phyloP scores from a whole-genome alignment of 2,797 vertebrate genomes.

The Ceryle rudis region DNA sequence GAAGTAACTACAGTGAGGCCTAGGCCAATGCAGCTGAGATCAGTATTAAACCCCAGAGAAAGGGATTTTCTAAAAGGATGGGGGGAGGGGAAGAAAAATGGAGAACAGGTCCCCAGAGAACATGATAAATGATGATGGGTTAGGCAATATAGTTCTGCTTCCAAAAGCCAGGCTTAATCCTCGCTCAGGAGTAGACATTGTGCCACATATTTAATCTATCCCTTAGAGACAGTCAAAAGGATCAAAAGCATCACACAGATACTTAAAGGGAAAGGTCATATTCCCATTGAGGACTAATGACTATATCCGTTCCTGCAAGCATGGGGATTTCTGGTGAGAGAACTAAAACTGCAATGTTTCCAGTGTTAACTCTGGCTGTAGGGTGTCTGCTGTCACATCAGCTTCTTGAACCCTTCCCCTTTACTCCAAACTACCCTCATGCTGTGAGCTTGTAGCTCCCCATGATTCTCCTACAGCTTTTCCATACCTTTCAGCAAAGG shows the following conservation, averaged over 20 bases:
- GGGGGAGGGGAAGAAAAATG: conserved; percentile 45
- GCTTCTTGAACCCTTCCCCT: conserved; percentile 18
- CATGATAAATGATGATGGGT: conserved; percentile 17
- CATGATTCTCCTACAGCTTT: not conserved
- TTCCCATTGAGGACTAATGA: conserved; percentile 65
- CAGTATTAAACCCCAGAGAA: conserved; percentile 37
- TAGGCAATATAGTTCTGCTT: conserved; percentile 60
- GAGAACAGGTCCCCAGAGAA: conserved; percentile 39
- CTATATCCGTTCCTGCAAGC: conserved; percentile 34
- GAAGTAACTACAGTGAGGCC: conserved; percentile 11
- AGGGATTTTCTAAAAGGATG: conserved; percentile 16
- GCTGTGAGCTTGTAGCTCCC: not conserved
- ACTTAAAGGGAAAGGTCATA: conserved; percentile 63
- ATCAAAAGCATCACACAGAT: conserved; percentile 68
- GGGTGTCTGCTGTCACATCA: conserved; percentile 20
- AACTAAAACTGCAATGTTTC: conserved; percentile 23
- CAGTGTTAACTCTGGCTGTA: not conserved
- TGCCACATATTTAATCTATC: conserved; percentile 62
- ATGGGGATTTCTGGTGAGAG: conserved; percentile 9
- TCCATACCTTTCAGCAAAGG: conserved; percentile 50
- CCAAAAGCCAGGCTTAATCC: conserved; percentile 63
- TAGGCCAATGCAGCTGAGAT: not conserved
- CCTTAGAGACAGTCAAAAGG: conserved; percentile 56
- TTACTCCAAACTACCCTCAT: not conserved
- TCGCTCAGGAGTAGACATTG: conserved; percentile 40